Evolutionary conservation across 2,797 vertebrate genomes (phyloP).

Genomic region (Zenarchopterus dispar): DNA sequence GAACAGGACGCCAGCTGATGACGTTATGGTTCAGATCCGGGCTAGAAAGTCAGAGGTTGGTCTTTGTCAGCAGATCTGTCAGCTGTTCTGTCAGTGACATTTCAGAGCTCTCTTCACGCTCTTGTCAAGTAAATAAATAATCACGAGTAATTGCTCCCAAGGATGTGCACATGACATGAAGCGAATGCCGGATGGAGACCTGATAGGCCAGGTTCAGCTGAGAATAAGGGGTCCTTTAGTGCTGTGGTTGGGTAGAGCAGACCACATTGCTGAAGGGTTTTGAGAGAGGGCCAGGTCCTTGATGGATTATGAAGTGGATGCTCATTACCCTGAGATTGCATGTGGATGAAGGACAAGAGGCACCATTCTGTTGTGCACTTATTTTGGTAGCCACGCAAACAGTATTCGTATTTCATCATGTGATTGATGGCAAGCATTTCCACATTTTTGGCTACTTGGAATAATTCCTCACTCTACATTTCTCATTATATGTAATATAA

Average conservation of each 20-base stretch:
- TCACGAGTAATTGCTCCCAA: constrained; percentile 75
- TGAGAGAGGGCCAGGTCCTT: constrained; percentile 85
- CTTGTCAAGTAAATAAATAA: constrained; percentile 77
- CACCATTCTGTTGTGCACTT: constrained; percentile 83
- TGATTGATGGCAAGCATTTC: constrained; percentile 65
- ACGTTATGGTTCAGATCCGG: constrained; percentile 93
- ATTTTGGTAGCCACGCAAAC: constrained; percentile 82
- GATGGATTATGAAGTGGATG: constrained; percentile 87
- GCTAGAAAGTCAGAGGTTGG: constrained; percentile 95
- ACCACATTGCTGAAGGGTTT: constrained; percentile 81
- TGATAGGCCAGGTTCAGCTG: constrained; percentile 73
- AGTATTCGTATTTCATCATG: constrained; percentile 75
- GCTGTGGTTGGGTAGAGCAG: constrained; percentile 74
- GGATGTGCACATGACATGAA: constrained; percentile 72
- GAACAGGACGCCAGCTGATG: constrained; percentile 80
- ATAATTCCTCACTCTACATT: constrained; percentile 54
- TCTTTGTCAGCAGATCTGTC: constrained; percentile 58
- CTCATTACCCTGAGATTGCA: constrained; percentile 88
- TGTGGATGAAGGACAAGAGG: constrained; percentile 85
- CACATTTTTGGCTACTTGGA: constrained; percentile 70
- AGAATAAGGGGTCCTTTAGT: constrained; percentile 78
- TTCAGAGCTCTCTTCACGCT: constrained; percentile 66
- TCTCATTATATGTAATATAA: constrained; percentile 47
- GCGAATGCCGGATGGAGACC: constrained; percentile 72
- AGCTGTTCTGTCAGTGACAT: constrained; percentile 65